Conservation (phyloP, 2,888 invertebrate species). For the Silvanus unidentatus region DNA sequence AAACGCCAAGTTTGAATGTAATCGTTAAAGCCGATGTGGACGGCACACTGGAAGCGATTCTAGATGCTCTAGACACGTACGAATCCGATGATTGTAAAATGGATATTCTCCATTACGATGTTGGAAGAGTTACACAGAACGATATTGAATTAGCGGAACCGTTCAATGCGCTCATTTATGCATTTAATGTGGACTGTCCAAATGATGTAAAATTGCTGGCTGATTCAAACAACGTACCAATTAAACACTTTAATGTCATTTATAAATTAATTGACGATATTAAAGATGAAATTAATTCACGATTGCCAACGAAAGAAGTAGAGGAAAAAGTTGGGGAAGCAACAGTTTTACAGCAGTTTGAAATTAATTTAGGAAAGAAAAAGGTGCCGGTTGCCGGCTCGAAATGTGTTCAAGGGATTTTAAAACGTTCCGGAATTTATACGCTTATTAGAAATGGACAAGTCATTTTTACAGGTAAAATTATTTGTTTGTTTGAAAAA, state of each 20-base stretch:
- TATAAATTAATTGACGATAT: constrained; percentile 89
- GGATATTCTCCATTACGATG: constrained; percentile 82
- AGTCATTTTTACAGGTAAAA: constrained; percentile 69
- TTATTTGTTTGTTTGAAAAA: constrained; percentile 7
- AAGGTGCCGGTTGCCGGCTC: constrained; percentile 86
- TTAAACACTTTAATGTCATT: constrained; percentile 81
- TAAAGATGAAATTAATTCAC: constrained; percentile 67
- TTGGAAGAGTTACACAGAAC: constrained; percentile 77
- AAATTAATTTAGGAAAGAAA: constrained; percentile 70
- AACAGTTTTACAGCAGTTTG: constrained; percentile 75
- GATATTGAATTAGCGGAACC: constrained; percentile 77
- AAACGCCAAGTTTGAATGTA: constrained; percentile 38
- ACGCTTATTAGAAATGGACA: constrained; percentile 63
- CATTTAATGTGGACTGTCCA: constrained; percentile 72
- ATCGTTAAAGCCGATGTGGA: constrained; percentile 81
- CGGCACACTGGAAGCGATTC: constrained; percentile 92
- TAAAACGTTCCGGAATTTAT: constrained; percentile 63
- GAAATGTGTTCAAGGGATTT: constrained; percentile 69
- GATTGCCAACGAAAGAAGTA: constrained; percentile 63
- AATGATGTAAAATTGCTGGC: constrained; percentile 50
- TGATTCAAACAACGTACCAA: constrained; percentile 49
- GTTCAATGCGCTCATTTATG: constrained; percentile 77
- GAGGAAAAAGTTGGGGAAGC: constrained; percentile 82
- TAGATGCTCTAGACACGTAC: constrained; percentile 86
- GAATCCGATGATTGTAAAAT: constrained; percentile 69